phyloP scores from a whole-genome alignment of 1,140 invertebrate genomes.

The Sminthurides bifidus region DNA sequence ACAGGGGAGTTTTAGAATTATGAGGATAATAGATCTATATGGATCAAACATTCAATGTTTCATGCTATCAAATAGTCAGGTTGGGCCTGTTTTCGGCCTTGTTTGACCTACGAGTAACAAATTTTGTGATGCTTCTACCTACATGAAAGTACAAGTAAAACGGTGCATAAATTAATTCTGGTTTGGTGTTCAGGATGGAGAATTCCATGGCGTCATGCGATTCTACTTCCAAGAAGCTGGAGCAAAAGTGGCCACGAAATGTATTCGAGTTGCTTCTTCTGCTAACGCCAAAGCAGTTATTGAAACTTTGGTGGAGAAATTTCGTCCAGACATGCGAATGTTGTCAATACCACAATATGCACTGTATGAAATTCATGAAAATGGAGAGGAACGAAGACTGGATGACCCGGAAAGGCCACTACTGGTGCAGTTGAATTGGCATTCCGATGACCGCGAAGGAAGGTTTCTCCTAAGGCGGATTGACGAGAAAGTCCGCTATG shows the following conservation, averaged over 20 bases:
- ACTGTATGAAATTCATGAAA: slow-evolving; percentile 65
- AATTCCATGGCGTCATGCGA: slow-evolving; percentile 97
- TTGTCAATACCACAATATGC: slow-evolving; percentile 89
- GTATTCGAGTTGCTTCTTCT: slow-evolving; percentile 90
- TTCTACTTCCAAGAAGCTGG: slow-evolving; percentile 98
- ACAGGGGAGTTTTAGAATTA: background rate
- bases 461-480: slow-evolving; percentile 84
- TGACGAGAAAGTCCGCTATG: slow-evolving; percentile 47
- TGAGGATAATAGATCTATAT: background rate
- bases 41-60: background rate
- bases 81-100: background rate
- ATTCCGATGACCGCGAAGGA: slow-evolving; percentile 93
- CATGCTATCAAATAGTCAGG: background rate
- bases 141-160: background rate
- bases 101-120: background rate
- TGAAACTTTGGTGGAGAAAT: slow-evolving; percentile 94
- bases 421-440: slow-evolving; percentile 97
- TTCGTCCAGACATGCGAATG: slow-evolving; percentile 98
- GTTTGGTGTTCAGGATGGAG: slow-evolving; percentile 62
- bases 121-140: background rate
- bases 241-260: slow-evolving; percentile 97
- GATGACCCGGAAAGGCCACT: slow-evolving; percentile 84
- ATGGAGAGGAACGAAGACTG: slow-evolving; percentile 70
- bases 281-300: slow-evolving; percentile 91
- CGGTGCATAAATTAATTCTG: too few relatives aligned